These are phyloP conservation scores for Pampus argenteus DNA, from an alignment of 2,797 vertebrate genomes.

Conservation along the genomic window DNA sequence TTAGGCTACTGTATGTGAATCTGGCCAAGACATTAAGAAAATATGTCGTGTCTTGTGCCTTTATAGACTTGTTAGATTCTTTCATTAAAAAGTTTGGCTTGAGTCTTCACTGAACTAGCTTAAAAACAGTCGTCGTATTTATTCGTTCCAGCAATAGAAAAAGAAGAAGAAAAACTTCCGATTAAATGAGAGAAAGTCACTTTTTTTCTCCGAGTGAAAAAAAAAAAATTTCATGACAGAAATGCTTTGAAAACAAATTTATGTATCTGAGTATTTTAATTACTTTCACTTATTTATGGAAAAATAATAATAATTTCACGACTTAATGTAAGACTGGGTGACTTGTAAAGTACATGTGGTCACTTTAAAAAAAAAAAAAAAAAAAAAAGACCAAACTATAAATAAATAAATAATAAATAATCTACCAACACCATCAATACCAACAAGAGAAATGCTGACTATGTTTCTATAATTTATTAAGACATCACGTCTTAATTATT, in stretches of 20 bases:
- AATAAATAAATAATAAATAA: background rate
- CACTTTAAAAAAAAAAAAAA: background rate
- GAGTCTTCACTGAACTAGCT: background rate
- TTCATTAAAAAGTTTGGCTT: background rate
- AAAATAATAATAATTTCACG: background rate
- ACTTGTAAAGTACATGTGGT: background rate
- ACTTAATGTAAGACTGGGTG: background rate
- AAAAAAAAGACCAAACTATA: background rate
- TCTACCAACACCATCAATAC: background rate
- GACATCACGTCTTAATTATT: background rate
- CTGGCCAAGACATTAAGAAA: background rate
- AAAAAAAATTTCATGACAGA: background rate
- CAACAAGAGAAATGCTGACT: background rate
- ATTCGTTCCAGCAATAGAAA: background rate
- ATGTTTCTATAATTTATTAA: slow-evolving; percentile 8
- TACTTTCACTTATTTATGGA: background rate
- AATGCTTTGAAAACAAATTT: background rate
- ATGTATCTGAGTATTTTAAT: background rate
- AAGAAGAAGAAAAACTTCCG: background rate
- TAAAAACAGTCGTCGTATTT: background rate
- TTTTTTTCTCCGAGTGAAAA: background rate
- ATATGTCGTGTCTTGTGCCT: slow-evolving; percentile 1
- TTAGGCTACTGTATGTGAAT: slow-evolving; percentile 8
- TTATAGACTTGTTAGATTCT: background rate
- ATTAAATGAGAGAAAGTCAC: background rate